These are phyloP conservation scores for Aegithalos caudatus DNA, from an alignment of 2,113 vertebrate genomes.

Conservation along the genomic window DNA sequence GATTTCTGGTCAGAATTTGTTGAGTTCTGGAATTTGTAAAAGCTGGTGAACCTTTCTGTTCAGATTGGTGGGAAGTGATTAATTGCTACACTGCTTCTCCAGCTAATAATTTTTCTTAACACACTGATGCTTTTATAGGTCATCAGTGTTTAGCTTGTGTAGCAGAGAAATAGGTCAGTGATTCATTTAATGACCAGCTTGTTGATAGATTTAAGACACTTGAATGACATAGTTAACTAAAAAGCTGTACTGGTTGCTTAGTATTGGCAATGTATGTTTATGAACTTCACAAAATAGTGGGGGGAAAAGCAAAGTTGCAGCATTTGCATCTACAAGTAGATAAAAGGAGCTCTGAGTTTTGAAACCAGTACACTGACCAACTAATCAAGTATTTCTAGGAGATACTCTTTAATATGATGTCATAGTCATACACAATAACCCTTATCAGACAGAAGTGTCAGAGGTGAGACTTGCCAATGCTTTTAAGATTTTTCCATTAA, in stretches of 20 bases:
- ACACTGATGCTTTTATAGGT: not conserved
- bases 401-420: not conserved
- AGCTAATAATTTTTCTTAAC: not conserved
- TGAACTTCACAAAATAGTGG: not conserved
- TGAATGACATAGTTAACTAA: conserved; percentile 4
- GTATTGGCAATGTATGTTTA: not conserved
- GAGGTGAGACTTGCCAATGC: not conserved
- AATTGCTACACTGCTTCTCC: not conserved
- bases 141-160: conserved; percentile 7
- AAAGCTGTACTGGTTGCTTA: not conserved
- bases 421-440: not conserved
- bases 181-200: conserved; percentile 1
- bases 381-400: not conserved
- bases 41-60: not conserved
- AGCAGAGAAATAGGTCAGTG: conserved; percentile 29
- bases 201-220: not conserved
- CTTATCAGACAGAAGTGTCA: not conserved
- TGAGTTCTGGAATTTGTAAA: not conserved
- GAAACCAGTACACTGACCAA: not conserved
- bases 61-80: not conserved
- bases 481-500: not conserved
- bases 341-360: not conserved
- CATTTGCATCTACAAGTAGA: not conserved
- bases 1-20: not conserved
- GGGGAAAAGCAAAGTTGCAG: not conserved